Evolutionary conservation across 1,140 invertebrate genomes (phyloP).

Genomic region (Macrosteles quadrilineatus): DNA sequence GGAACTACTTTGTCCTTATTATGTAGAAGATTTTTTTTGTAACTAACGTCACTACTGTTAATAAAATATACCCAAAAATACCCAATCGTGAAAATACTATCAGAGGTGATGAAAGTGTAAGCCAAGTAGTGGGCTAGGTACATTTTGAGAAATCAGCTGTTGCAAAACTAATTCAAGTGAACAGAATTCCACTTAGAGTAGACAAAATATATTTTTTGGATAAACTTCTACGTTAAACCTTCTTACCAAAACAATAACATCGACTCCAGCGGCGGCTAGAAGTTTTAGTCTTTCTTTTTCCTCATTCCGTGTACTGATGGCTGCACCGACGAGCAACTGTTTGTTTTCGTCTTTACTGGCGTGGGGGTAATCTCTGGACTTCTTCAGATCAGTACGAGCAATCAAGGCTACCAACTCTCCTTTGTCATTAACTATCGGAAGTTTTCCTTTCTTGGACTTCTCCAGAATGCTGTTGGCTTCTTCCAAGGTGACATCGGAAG

Average conservation of each 20-base stretch:
- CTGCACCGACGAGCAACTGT: constrained; percentile 95
- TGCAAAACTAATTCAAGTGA: too few relatives aligned
- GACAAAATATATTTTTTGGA: too few relatives aligned
- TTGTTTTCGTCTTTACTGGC: constrained; percentile 98
- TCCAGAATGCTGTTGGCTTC: constrained; percentile 95
- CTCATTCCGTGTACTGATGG: constrained; percentile 86
- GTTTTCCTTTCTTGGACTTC: constrained; percentile 95
- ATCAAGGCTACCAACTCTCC: constrained; percentile 93
- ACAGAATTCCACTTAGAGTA: too few relatives aligned
- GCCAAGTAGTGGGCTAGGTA: too few relatives aligned
- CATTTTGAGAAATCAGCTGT: too few relatives aligned
- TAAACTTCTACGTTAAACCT: too few relatives aligned
- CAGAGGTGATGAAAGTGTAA: too few relatives aligned
- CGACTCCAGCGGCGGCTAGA: constrained; percentile 89
- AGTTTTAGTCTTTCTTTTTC: constrained; percentile 81
- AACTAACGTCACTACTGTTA: too few relatives aligned
- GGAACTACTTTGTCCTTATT: too few relatives aligned
- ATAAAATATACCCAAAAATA: too few relatives aligned
- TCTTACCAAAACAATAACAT: constrained; percentile 87
- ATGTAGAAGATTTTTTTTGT: too few relatives aligned
- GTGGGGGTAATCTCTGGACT: constrained; percentile 93
- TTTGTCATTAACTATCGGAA: constrained; percentile 92
- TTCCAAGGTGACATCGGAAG: constrained; percentile 83
- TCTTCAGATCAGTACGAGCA: constrained; percentile 97
- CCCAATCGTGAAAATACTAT: too few relatives aligned